phyloP scores from a whole-genome alignment of 2,113 vertebrate genomes.

The Pelodiscus sinensis region DNA sequence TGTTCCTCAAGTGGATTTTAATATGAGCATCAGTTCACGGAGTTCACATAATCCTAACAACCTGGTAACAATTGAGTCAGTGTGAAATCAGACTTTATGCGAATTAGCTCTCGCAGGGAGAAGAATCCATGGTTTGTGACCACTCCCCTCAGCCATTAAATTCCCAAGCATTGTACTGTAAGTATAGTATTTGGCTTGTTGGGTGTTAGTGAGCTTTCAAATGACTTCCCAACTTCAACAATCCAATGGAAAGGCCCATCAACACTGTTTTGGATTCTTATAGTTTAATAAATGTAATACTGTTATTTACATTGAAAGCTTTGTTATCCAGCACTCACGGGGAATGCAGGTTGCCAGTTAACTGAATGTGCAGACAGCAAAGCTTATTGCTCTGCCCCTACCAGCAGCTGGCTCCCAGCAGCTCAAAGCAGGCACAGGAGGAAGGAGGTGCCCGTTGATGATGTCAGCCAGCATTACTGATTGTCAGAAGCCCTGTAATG shows the following conservation, averaged over 20 bases:
- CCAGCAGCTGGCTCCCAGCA: no score
- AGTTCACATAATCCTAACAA: neutral
- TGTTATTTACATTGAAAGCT: neutral
- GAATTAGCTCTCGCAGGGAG: neutral
- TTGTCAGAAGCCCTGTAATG: no score
- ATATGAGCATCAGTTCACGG: neutral
- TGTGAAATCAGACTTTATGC: neutral
- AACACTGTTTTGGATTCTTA: neutral
- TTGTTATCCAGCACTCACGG: no score
- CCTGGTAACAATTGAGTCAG: neutral
- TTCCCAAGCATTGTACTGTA: neutral
- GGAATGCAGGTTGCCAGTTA: no score
- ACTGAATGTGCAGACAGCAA: no score
- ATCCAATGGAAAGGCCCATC: neutral
- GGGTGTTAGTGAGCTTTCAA: neutral
- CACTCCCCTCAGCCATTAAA: neutral
- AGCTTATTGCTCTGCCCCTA: no score
- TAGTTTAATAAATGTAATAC: neutral
- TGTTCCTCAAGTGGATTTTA: neutral
- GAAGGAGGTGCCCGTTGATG: no score
- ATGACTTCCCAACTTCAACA: neutral
- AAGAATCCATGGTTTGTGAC: neutral
- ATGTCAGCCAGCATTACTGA: no score
- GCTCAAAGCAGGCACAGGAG: no score
- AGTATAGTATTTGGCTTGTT: neutral